Evolutionary conservation across 2,888 invertebrate species (phyloP).

Genomic region (Drosophila infuscata): DNA sequence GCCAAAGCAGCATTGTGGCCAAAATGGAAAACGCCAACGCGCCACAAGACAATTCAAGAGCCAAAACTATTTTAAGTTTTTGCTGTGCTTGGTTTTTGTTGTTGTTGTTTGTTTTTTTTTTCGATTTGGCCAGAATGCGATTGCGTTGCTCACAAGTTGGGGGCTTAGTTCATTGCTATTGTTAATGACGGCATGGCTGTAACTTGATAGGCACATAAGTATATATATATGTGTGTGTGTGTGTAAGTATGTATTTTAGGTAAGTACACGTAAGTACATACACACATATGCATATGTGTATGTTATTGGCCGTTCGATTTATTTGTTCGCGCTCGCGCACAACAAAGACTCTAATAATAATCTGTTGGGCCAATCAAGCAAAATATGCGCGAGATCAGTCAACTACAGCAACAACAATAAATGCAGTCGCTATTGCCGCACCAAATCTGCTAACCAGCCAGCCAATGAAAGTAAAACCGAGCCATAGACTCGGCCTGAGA

Average conservation of each 20-base stretch:
- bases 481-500: slow-evolving; percentile 29
- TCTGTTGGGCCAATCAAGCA: slow-evolving; percentile 82
- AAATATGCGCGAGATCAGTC: slow-evolving; percentile 82
- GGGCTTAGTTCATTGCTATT: slow-evolving; percentile 81
- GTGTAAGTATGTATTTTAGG: background rate
- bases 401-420: slow-evolving; percentile 55
- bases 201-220: slow-evolving; percentile 50
- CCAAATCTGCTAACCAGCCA: slow-evolving; percentile 54
- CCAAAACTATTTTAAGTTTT: slow-evolving; percentile 13
- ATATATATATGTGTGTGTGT: slow-evolving; percentile 10
- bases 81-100: background rate
- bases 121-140: slow-evolving; percentile 53
- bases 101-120: slow-evolving; percentile 1
- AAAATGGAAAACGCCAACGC: slow-evolving; percentile 58
- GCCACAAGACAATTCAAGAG: slow-evolving; percentile 43
- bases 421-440: slow-evolving; percentile 48
- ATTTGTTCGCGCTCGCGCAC: slow-evolving; percentile 71
- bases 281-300: slow-evolving; percentile 17
- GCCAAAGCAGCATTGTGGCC: slow-evolving; percentile 14
- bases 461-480: slow-evolving; percentile 79
- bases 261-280: slow-evolving; percentile 3
- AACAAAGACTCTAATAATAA: slow-evolving; percentile 80
- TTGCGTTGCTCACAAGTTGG: slow-evolving; percentile 50
- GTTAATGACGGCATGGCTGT: slow-evolving; percentile 77
- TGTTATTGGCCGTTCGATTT: slow-evolving; percentile 66